Evolutionary conservation across 2,113 vertebrate genomes (phyloP).

Genomic region (Ictalurus furcatus): DNA sequence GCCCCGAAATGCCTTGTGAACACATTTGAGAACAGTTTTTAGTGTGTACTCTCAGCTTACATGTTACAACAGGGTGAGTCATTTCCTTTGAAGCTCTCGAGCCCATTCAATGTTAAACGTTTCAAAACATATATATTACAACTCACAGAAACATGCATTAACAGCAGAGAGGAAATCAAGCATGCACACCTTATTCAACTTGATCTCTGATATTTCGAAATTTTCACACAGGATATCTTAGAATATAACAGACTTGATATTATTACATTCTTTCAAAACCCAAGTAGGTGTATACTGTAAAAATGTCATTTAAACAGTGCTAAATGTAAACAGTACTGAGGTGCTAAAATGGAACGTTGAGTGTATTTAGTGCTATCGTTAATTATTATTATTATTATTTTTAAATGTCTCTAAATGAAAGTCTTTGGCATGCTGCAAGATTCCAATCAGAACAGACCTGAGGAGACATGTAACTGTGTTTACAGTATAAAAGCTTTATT

Average conservation of each 20-base stretch:
- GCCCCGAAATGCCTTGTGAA: neutral
- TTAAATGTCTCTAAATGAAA: neutral
- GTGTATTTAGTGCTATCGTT: no score
- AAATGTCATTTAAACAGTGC: neutral
- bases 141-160: constrained; percentile 8
- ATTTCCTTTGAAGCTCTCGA: constrained; percentile 29
- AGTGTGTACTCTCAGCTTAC: neutral
- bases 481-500: constrained; percentile 36
- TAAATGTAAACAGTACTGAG: neutral
- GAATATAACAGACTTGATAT: neutral
- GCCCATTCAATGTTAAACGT: constrained; percentile 18
- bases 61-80: constrained; percentile 31
- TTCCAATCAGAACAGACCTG: neutral
- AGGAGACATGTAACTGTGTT: neutral
- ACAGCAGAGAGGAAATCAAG: neutral
- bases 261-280: neutral
- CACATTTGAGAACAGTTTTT: constrained; percentile 10
- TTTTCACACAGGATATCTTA: neutral
- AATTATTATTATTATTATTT: neutral
- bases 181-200: neutral
- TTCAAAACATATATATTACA: constrained; percentile 35
- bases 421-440: neutral
- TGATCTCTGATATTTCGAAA: neutral
- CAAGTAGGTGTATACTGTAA: neutral
- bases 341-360: neutral